Conservation (phyloP, 2,797 vertebrate genomes). For the Todus mexicanus region DNA sequence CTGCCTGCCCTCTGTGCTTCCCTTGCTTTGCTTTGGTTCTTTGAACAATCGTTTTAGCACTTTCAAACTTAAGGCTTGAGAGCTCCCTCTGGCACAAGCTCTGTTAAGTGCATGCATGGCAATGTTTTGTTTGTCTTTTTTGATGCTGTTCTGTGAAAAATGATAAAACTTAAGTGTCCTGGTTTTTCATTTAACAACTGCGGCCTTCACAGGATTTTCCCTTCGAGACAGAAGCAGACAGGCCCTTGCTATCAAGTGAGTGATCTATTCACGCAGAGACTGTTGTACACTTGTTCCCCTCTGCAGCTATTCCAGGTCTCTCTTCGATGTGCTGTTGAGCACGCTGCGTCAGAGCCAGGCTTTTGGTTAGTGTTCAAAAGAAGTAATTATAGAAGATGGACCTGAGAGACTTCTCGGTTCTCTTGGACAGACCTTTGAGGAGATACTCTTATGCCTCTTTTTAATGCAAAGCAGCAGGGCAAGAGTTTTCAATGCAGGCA, state of each 20-base stretch:
- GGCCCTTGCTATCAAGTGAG: neutral
- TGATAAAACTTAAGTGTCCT: neutral
- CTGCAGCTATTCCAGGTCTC: neutral
- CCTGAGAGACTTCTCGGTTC: neutral
- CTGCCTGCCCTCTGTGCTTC: neutral
- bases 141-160: neutral
- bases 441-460: neutral
- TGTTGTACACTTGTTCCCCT: neutral
- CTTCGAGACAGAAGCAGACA: neutral
- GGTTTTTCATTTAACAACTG: neutral
- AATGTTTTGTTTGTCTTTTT: neutral
- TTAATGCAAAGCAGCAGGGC: neutral
- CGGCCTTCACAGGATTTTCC: neutral
- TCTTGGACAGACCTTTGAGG: neutral
- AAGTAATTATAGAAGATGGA: neutral
- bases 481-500: neutral
- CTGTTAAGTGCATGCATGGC: neutral
- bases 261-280: neutral
- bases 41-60: neutral
- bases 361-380: neutral
- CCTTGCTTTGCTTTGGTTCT: neutral
- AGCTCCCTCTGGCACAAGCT: neutral
- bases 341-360: neutral
- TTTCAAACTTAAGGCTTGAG: neutral
- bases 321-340: neutral